Evolutionary conservation across 2,888 invertebrate species (phyloP), one percentile per base, ranked within the genome.

Genomic region (Leucania comma): DNA sequence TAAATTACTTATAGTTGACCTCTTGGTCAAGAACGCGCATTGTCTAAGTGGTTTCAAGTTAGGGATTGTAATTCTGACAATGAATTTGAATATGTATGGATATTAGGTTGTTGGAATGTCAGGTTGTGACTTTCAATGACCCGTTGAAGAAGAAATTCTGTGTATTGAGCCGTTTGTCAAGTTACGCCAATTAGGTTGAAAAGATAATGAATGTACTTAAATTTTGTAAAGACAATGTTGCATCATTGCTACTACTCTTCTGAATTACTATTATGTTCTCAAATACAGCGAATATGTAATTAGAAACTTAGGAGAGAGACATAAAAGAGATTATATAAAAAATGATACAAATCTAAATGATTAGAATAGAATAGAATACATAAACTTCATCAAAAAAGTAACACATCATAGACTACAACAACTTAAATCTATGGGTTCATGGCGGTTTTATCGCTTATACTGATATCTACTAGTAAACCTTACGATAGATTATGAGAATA

Each of bases 21-120:
- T 62, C 76, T 48, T 57, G 72, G 78, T 83, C 84, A 83, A 82
- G 82, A 78, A 50, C 83, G 62, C 48, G 22, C 61, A 72, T 80
- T 82, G 77, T 82, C 62, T 72, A 60, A 38, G 58, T 69, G 29
- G 29, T 71, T 66, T 62, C 51, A 68, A 73, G 22, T 68, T 58
- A 54, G 54, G 73, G 51, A 72, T 69, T 71, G 70, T 51, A 57
- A 69, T 69, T 67, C 67, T 50, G 59, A 77, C 57, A 60, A 64
- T 80, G 69, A 60, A 76, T 83, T 69, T 68, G 63, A 63, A 65
- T 73, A 64, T 51, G 67, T 67, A 71, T 79, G 71, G 26, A 61
- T 64, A 68, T 72, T 60, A 56, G 51, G 56, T 60, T 56, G 56
- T n/a, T 42, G n/a, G 46, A 57, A 67, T 78, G 51, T 61, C 48